phyloP scores from a whole-genome alignment of 2,888 invertebrate species.

The Neoitamus cyanurus region DNA sequence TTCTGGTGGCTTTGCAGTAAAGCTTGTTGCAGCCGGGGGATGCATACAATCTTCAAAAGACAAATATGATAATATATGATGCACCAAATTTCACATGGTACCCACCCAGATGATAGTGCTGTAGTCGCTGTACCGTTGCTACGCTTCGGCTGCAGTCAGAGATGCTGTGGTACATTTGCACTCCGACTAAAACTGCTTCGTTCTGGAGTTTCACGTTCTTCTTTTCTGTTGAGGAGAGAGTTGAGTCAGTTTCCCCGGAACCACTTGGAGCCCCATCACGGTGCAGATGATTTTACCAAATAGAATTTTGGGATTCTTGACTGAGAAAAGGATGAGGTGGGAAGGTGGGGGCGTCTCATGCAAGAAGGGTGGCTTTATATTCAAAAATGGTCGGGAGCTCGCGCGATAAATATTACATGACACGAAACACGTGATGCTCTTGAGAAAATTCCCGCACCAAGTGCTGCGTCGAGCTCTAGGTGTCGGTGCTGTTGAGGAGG shows the following conservation, averaged over 20 bases:
- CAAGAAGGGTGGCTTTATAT: not conserved
- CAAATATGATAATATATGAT: slow-evolving; percentile 33
- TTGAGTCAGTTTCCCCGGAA: not conserved
- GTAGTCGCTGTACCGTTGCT: not conserved
- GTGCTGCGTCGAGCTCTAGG: not conserved
- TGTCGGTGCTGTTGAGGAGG: not conserved
- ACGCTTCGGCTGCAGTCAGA: not conserved
- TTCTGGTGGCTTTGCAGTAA: not conserved
- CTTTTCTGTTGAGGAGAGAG: not conserved
- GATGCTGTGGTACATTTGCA: not conserved
- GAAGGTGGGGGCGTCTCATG: not conserved
- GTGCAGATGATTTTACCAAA: not conserved
- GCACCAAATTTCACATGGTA: slow-evolving; percentile 27
- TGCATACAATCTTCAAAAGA: slow-evolving; percentile 11
- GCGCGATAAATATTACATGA: slow-evolving; percentile 21
- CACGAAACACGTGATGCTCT: slow-evolving; percentile 16
- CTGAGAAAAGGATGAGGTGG: not conserved
- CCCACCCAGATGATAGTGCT: slow-evolving; percentile 15
- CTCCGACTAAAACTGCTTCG: not conserved
- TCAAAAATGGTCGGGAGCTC: not conserved
- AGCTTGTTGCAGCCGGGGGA: slow-evolving; percentile 19
- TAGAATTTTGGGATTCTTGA: not conserved
- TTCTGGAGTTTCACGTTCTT: not conserved
- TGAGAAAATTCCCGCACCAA: not conserved
- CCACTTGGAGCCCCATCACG: not conserved